Conservation (phyloP, 2,113 vertebrate genomes). For the Clarias magur region DNA sequence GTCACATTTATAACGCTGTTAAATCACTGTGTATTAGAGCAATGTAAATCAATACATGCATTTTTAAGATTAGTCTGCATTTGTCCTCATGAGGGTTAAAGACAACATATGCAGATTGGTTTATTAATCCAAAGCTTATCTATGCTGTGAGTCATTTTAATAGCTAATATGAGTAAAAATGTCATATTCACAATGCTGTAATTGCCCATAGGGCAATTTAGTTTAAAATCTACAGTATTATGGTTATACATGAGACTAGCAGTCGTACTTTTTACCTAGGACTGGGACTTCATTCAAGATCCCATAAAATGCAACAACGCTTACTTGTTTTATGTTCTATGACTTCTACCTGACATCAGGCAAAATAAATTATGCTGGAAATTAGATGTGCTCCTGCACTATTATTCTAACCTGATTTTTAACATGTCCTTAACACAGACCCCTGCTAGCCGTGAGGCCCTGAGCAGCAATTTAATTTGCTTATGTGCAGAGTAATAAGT, state of each 20-base stretch:
- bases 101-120: neutral
- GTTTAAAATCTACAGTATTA: neutral
- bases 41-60: neutral
- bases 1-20: neutral
- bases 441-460: neutral
- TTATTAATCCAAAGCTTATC: neutral
- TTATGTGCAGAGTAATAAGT: neutral
- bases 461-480: neutral
- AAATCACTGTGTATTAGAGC: neutral
- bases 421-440: neutral
- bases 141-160: neutral
- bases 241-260: neutral
- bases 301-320: neutral
- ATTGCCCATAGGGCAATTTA: neutral
- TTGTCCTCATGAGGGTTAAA: neutral
- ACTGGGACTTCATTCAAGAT: slow-evolving; percentile 6
- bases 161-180: neutral
- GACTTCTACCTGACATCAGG: neutral
- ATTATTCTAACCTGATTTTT: neutral
- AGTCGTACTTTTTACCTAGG: neutral
- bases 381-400: neutral
- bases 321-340: neutral
- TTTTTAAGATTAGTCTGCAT: neutral
- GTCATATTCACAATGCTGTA: neutral
- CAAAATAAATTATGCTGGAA: slow-evolving; percentile 1